phyloP scores from a whole-genome alignment of 2,797 vertebrate genomes.

The Enteromius unitaeniatus region DNA sequence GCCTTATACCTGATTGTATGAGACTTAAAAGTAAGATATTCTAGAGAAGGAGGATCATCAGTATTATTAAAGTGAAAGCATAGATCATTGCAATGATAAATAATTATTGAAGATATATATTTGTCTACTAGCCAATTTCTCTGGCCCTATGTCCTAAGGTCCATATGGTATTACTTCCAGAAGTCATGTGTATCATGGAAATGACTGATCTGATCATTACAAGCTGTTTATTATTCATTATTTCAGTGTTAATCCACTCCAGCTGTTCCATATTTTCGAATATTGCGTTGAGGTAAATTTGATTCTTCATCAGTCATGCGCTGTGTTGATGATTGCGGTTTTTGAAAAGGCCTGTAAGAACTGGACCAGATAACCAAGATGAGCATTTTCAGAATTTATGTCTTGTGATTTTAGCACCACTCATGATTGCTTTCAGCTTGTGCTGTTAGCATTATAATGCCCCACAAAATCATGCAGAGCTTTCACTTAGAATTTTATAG shows the following conservation, averaged over 20 bases:
- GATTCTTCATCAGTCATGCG: conserved; percentile 68
- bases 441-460: background rate
- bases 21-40: background rate
- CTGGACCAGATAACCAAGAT: conserved; percentile 22
- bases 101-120: background rate
- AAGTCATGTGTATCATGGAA: conserved; percentile 58
- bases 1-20: conserved; percentile 59
- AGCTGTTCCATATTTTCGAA: conserved; percentile 71
- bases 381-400: background rate
- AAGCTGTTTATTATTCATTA: conserved; percentile 76
- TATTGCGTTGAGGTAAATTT: conserved; percentile 64
- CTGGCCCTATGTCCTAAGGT: conserved; percentile 44
- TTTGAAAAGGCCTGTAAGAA: conserved; percentile 54
- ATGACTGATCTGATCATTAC: conserved; percentile 70
- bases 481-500: conserved; percentile 2
- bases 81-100: background rate
- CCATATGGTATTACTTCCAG: conserved; percentile 73
- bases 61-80: background rate
- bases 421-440: background rate
- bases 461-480: background rate
- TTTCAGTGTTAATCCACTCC: conserved; percentile 70
- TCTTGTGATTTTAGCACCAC: background rate
- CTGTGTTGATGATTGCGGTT: conserved; percentile 57
- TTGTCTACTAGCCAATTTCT: conserved; percentile 41
- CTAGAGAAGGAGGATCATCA: background rate